Percentiles rank a stretch among this genome's conserved stretches.
phyloP scores from a whole-genome alignment of 2,113 vertebrate genomes.

The Sylvicapra grimmia region DNA sequence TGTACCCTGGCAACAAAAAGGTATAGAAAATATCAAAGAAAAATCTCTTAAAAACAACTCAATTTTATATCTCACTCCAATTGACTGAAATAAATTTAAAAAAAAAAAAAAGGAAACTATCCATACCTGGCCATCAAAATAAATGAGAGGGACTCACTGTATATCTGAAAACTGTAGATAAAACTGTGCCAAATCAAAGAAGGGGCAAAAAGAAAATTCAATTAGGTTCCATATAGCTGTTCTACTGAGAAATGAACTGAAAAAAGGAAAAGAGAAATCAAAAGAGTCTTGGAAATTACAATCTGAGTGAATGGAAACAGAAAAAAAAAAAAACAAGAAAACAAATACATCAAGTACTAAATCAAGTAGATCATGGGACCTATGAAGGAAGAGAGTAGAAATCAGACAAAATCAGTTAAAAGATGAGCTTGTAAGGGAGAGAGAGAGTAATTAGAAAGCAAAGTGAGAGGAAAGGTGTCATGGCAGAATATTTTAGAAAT shows the following conservation, averaged over 20 bases:
- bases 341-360: not conserved
- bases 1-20: not conserved
- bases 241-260: not conserved
- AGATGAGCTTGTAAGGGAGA: not conserved
- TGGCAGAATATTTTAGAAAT: no score
- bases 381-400: not conserved
- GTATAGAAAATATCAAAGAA: not conserved
- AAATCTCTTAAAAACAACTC: not conserved
- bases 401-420: not conserved
- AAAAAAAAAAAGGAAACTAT: not conserved
- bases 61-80: not conserved
- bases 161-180: not conserved
- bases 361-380: not conserved
- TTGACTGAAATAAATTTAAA: not conserved
- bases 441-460: not conserved
- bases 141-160: not conserved
- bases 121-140: not conserved
- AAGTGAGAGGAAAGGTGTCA: not conserved
- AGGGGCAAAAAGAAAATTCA: not conserved
- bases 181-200: not conserved
- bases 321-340: not conserved
- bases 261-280: not conserved
- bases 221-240: not conserved
- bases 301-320: not conserved
- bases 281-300: not conserved